Percentiles rank a stretch among this genome's conserved stretches.
phyloP scores from a whole-genome alignment of 2,888 invertebrate species.

The Heliconius hortense region DNA sequence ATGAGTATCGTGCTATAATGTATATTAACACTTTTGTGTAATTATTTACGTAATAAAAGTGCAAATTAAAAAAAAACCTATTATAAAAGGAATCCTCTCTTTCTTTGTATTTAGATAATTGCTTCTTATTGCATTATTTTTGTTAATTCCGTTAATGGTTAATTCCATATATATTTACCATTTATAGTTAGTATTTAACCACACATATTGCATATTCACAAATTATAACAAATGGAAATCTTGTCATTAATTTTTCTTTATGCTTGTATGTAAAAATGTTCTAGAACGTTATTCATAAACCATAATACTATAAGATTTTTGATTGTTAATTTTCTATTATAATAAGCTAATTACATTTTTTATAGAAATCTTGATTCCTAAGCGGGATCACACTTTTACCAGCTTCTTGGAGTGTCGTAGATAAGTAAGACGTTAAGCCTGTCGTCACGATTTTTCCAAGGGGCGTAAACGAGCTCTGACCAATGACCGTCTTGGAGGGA shows the following conservation, averaged over 20 bases:
- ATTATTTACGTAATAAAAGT: neutral
- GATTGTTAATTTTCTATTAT: neutral
- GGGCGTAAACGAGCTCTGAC: slow-evolving; percentile 72
- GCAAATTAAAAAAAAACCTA: neutral
- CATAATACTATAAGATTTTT: neutral
- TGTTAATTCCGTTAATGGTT: too few relatives aligned
- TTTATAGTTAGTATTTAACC: too few relatives aligned
- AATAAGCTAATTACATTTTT: neutral
- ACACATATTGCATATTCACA: neutral
- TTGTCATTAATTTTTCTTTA: neutral
- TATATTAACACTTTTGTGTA: neutral
- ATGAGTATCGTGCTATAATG: slow-evolving; percentile 4
- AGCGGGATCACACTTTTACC: neutral
- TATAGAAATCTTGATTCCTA: neutral
- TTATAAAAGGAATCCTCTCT: neutral
- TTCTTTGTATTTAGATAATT: neutral
- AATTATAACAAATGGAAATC: neutral
- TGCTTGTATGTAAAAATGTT: neutral
- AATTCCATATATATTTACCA: too few relatives aligned
- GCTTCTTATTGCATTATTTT: neutral
- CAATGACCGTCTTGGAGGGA: slow-evolving; percentile 68
- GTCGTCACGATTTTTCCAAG: slow-evolving; percentile 48
- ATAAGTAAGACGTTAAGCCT: slow-evolving; percentile 39
- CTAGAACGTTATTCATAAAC: neutral
- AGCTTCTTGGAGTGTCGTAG: slow-evolving; percentile 13